These are phyloP conservation scores for Heteropelma amictum DNA, from an alignment of 2,888 invertebrate species.

Conservation along the genomic window DNA sequence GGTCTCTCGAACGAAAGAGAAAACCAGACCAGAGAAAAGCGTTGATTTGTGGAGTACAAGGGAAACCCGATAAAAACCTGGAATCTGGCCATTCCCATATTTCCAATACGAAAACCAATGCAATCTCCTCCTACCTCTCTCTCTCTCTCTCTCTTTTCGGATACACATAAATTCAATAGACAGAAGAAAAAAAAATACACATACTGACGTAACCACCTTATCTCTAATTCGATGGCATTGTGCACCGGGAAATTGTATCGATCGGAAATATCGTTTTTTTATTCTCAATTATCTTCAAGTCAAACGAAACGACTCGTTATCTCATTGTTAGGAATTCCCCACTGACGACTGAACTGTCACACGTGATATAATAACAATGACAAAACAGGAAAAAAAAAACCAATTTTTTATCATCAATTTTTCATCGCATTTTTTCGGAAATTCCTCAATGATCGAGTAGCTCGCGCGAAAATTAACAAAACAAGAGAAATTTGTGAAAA, in stretches of 20 bases:
- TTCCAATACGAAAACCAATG: slow-evolving; percentile 36
- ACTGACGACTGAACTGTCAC: no score
- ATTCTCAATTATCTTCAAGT: not conserved
- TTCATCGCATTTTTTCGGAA: no score
- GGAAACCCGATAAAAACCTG: slow-evolving; percentile 47
- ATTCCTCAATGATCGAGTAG: no score
- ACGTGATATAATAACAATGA: no score
- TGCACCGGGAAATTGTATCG: slow-evolving; percentile 1
- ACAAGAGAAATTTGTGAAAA: no score
- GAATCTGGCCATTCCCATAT: slow-evolving; percentile 46
- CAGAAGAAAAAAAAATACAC: not conserved
- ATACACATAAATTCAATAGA: slow-evolving; percentile 16
- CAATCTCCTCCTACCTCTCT: not conserved
- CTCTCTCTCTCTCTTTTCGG: not conserved
- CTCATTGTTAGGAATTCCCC: no score
- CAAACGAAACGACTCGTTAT: no score
- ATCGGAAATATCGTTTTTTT: not conserved
- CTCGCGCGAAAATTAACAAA: no score
- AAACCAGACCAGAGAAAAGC: slow-evolving; percentile 23
- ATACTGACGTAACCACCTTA: slow-evolving; percentile 21
- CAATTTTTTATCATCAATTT: no score
- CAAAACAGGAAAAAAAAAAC: no score
- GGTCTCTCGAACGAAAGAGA: not conserved
- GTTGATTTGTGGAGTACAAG: slow-evolving; percentile 28
- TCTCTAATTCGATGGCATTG: slow-evolving; percentile 37